Percentiles rank a stretch among this genome's conserved stretches.
Evolutionary conservation across 2,113 vertebrate genomes (phyloP).

Genomic region (Ifrita kowaldi): DNA sequence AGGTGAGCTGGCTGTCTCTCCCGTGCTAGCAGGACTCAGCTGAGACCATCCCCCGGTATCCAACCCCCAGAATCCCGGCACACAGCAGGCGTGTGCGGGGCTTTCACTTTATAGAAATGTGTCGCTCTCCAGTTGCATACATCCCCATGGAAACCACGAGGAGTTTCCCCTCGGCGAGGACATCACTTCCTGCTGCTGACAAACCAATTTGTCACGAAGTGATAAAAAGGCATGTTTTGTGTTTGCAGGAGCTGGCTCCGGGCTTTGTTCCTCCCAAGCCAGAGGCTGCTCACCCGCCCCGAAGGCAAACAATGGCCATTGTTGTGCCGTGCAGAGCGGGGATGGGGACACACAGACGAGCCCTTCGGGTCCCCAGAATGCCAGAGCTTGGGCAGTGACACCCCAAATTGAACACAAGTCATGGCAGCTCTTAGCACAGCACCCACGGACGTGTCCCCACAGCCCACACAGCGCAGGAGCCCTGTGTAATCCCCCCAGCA

Average conservation of each 20-base stretch:
- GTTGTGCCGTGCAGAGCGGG: background rate
- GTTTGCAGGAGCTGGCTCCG: conserved; percentile 6
- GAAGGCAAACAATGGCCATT: conserved; percentile 49
- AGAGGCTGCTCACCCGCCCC: conserved; percentile 49
- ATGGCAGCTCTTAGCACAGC: background rate
- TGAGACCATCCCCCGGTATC: background rate
- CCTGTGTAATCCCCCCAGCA: background rate
- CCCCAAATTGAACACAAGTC: background rate
- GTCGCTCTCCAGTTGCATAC: conserved; percentile 32
- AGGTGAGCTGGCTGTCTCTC: accelerated
- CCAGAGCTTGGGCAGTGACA: background rate
- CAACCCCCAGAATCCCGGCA: background rate
- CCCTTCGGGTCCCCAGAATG: background rate
- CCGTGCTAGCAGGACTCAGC: accelerated
- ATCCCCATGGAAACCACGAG: conserved; percentile 74
- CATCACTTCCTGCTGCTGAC: conserved; percentile 83
- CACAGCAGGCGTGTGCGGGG: background rate
- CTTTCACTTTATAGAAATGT: conserved; percentile 63
- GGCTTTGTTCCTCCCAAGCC: conserved; percentile 59
- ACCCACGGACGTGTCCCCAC: accelerated
- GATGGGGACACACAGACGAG: background rate
- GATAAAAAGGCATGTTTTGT: conserved; percentile 52
- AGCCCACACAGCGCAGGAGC: background rate
- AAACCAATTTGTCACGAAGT: conserved; percentile 71
- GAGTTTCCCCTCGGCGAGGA: conserved; percentile 77